Conservation (phyloP, 2,888 invertebrate genomes). For the Caenorhabditis drosophilae region DNA sequence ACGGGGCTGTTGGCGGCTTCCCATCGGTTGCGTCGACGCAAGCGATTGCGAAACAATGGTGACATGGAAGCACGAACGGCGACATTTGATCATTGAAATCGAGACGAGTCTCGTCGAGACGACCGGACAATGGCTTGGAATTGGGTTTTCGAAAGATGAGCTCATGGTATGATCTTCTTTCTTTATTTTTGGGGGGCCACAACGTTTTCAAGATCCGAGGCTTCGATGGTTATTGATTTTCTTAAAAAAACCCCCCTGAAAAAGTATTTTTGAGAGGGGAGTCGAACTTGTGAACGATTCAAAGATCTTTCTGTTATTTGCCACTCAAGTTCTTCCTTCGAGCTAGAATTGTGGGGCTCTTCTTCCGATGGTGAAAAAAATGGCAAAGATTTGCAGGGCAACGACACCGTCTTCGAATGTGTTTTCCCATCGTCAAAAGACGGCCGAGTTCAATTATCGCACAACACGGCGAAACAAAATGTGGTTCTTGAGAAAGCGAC, state of each 20-base stretch:
- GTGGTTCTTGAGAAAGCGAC: constrained; percentile 40
- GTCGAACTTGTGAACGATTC: too few species aligned
- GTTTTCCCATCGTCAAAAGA: constrained; percentile 29
- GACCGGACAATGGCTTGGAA: constrained; percentile 46
- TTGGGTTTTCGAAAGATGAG: constrained; percentile 51
- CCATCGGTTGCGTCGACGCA: constrained; percentile 61
- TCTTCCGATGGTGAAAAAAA: too few species aligned
- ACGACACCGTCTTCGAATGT: constrained; percentile 71
- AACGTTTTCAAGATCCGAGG: too few species aligned
- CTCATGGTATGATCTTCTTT: constrained; percentile 41
- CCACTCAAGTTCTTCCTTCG: too few species aligned
- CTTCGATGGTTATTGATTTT: too few species aligned
- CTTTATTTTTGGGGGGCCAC: too few species aligned
- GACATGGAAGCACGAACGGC: constrained; percentile 50
- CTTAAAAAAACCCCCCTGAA: too few species aligned
- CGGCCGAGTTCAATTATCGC: constrained; percentile 39
- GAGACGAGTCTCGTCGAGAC: constrained; percentile 36
- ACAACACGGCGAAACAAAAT: constrained; percentile 41
- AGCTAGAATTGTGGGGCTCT: too few species aligned
- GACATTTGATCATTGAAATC: constrained; percentile 45
- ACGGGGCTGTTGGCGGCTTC: constrained; percentile 68
- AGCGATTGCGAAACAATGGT: constrained; percentile 50
- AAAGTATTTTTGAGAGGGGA: too few species aligned
- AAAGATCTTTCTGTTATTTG: too few species aligned
- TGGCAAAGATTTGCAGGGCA: constrained; percentile 68